Evolutionary conservation across 2,797 vertebrate genomes (phyloP).

Genomic region (Sebastiscus albofasciatus): DNA sequence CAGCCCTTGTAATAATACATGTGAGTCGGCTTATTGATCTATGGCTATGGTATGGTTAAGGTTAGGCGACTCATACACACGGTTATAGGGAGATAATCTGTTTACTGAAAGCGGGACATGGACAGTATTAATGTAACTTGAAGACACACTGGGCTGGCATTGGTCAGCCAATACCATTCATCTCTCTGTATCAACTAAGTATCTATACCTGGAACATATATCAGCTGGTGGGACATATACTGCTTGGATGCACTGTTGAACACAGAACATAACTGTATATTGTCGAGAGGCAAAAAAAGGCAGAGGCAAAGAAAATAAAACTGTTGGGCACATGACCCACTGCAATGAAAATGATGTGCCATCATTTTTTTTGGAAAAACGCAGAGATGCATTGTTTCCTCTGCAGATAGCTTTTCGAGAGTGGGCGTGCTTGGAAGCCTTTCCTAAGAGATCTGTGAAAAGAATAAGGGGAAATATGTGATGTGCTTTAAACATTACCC

Average conservation of each 20-base stretch:
- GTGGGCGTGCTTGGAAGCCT: slow-evolving; percentile 31
- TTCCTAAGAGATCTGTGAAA: slow-evolving; percentile 28
- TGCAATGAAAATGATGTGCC: slow-evolving; percentile 35
- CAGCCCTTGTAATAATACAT: no score
- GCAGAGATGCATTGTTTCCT: slow-evolving; percentile 24
- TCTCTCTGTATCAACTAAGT: background rate
- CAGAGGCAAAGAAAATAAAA: slow-evolving; percentile 2
- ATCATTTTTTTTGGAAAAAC: slow-evolving; percentile 10
- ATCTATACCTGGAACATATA: background rate
- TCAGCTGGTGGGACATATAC: background rate
- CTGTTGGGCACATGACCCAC: slow-evolving; percentile 12
- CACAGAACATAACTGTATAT: background rate
- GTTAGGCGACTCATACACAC: no score
- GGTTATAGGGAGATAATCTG: no score
- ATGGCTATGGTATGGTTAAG: no score
- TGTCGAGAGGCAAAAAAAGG: background rate
- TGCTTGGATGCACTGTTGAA: slow-evolving; percentile 14
- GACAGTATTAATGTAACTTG: no score
- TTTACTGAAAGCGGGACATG: no score
- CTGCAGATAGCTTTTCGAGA: slow-evolving; percentile 13
- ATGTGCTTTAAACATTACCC: slow-evolving; percentile 41
- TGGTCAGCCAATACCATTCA: background rate
- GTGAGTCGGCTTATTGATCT: no score
- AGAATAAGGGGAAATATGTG: slow-evolving; percentile 30
- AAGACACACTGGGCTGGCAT: background rate